Percentiles rank a stretch among this genome's conserved stretches.
These are phyloP conservation scores for Gadus chalcogrammus DNA, from an alignment of 2,113 vertebrate species.

Conservation along the genomic window DNA sequence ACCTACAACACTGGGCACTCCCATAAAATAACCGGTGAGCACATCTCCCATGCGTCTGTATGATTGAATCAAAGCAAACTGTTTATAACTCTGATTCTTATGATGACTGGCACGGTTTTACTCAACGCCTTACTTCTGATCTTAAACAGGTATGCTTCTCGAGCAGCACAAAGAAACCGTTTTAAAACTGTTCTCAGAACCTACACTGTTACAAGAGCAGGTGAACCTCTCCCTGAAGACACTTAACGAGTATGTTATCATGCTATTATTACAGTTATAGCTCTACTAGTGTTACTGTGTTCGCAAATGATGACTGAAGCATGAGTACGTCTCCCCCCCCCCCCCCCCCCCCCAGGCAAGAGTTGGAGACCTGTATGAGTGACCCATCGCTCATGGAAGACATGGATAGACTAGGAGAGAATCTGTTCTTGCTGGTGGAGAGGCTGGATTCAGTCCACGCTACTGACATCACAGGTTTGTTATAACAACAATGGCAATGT, in stretches of 20 bases:
- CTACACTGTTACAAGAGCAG: conserved; percentile 64
- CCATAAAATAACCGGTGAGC: conserved; percentile 76
- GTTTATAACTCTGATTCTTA: background rate
- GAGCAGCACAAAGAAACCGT: conserved; percentile 72
- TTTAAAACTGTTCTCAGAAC: conserved; percentile 66
- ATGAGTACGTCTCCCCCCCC: no score
- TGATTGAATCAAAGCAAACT: background rate
- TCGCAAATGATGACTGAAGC: background rate
- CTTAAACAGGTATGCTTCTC: conserved; percentile 75
- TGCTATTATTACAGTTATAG: background rate
- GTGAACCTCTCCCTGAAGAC: conserved; percentile 67
- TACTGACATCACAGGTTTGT: conserved; percentile 73
- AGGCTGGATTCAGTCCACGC: conserved; percentile 66
- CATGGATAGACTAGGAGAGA: conserved; percentile 70
- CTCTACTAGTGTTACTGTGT: no score
- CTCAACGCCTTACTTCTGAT: background rate
- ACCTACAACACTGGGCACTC: conserved; percentile 73
- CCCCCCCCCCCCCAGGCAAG: conserved; percentile 51
- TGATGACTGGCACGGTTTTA: no score
- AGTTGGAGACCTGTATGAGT: conserved; percentile 41
- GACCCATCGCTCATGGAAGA: conserved; percentile 65
- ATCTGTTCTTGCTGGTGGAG: conserved; percentile 67
- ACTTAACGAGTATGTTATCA: conserved; percentile 64
- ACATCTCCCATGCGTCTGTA: background rate
- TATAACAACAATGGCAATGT: no score